Percentiles rank a stretch among this genome's conserved stretches.
These are phyloP conservation scores for Cancer borealis DNA, from an alignment of 2,888 invertebrate species.

Conservation along the genomic window DNA sequence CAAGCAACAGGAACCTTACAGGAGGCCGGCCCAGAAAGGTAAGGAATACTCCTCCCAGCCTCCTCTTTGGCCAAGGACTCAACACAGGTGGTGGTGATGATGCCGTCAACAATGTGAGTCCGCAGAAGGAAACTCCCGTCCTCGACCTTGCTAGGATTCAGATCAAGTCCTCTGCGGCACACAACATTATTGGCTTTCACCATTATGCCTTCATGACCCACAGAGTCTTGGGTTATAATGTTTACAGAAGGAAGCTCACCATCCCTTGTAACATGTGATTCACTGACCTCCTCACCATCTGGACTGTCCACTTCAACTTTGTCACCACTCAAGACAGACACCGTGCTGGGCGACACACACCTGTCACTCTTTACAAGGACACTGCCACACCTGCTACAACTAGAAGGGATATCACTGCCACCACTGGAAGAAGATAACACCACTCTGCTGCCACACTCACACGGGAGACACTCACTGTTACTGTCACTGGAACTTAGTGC, in stretches of 20 bases:
- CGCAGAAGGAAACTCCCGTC: slow-evolving; percentile 69
- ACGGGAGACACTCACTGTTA: neutral
- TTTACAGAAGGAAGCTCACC: neutral
- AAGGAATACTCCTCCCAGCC: neutral
- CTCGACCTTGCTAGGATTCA: neutral
- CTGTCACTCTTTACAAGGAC: neutral
- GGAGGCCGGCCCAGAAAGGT: neutral
- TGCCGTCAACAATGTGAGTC: slow-evolving; percentile 70
- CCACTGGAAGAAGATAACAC: neutral
- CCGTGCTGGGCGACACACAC: neutral
- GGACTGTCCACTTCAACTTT: neutral
- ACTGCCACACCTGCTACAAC: slow-evolving; percentile 39
- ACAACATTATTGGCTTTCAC: neutral
- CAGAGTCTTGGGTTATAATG: neutral
- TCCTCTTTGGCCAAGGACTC: slow-evolving; percentile 60
- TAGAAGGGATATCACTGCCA: neutral
- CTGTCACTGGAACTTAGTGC: slow-evolving; percentile 52
- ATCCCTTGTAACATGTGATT: neutral
- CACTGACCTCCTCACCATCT: neutral
- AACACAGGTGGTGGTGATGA: slow-evolving; percentile 70
- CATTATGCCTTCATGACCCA: neutral
- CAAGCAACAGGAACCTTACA: slow-evolving; percentile 15
- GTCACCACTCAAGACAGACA: neutral
- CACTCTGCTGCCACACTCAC: slow-evolving; percentile 23
- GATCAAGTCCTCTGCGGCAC: neutral